A percentile compares a stretch with the other conserved stretches of the same genome.
These are phyloP conservation scores for Dendrolimus kikuchii DNA, from an alignment of 1,140 invertebrate genomes.

Conservation along the genomic window DNA sequence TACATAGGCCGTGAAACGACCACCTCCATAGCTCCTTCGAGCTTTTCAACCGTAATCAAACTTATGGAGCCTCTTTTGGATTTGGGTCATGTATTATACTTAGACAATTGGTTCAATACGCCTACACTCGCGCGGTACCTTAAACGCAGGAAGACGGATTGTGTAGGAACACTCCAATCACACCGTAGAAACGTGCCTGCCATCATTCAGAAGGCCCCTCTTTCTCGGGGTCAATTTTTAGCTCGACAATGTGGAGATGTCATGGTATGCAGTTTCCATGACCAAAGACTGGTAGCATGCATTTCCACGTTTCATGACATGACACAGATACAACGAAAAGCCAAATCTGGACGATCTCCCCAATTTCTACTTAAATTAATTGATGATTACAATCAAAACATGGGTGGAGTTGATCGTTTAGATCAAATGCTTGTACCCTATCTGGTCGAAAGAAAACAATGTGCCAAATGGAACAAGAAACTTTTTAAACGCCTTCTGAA, in stretches of 20 bases:
- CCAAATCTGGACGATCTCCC: too few relatives aligned
- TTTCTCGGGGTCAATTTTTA: too few relatives aligned
- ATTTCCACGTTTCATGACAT: too few relatives aligned
- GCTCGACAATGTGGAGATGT: too few relatives aligned
- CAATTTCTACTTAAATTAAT: neutral
- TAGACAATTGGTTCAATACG: constrained; percentile 8
- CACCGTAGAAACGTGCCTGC: too few relatives aligned
- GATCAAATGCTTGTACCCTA: constrained; percentile 4
- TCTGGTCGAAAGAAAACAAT: constrained; percentile 1
- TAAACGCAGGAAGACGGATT: neutral
- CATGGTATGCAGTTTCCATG: too few relatives aligned
- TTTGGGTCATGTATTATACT: constrained; percentile 1
- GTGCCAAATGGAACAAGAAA: constrained; percentile 6
- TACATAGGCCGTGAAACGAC: neutral
- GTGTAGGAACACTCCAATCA: too few relatives aligned
- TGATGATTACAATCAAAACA: neutral
- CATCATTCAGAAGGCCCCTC: too few relatives aligned
- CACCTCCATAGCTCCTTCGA: too few relatives aligned
- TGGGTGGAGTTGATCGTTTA: constrained; percentile 3
- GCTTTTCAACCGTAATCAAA: too few relatives aligned
- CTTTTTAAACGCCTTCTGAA: constrained; percentile 2
- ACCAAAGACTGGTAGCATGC: too few relatives aligned
- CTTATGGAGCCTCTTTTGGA: neutral
- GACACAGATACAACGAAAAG: too few relatives aligned
- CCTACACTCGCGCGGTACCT: neutral